Percentiles rank a stretch among this genome's conserved stretches.
Evolutionary conservation across 2,113 vertebrate species (phyloP).

Genomic region (Tenrec ecaudatus): DNA sequence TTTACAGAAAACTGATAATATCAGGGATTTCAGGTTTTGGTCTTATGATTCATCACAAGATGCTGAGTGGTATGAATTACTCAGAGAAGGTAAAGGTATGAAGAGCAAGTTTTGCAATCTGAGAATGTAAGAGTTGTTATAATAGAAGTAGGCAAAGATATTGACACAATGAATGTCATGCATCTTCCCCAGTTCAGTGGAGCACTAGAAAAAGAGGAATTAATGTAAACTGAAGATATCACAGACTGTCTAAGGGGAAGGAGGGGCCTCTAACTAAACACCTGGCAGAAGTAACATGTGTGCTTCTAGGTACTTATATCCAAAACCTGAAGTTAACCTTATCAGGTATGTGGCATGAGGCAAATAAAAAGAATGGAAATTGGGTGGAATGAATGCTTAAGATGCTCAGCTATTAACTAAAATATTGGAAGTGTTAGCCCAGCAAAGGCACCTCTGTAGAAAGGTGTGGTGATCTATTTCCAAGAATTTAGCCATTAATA

Average conservation of each 20-base stretch:
- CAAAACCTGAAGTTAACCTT: neutral
- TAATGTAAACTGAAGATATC: neutral
- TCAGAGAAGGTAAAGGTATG: neutral
- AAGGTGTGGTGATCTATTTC: neutral
- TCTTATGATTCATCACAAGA: neutral
- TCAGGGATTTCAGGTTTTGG: neutral
- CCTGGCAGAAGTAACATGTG: neutral
- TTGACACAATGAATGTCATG: neutral
- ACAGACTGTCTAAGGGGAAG: neutral
- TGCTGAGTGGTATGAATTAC: neutral
- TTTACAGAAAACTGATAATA: neutral
- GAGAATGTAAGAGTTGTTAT: neutral
- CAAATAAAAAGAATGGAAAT: neutral
- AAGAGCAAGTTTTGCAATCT: neutral
- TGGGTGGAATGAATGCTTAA: neutral
- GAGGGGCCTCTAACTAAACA: neutral
- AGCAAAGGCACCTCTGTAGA: neutral
- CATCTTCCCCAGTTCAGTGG: neutral
- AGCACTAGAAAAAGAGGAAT: neutral
- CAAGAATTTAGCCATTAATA: neutral
- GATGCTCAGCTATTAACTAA: neutral
- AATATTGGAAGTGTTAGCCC: neutral
- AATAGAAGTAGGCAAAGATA: neutral
- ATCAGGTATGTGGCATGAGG: neutral
- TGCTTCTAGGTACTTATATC: neutral